Conservation (phyloP, 2,888 invertebrate species). For the Brachyptera risi region DNA sequence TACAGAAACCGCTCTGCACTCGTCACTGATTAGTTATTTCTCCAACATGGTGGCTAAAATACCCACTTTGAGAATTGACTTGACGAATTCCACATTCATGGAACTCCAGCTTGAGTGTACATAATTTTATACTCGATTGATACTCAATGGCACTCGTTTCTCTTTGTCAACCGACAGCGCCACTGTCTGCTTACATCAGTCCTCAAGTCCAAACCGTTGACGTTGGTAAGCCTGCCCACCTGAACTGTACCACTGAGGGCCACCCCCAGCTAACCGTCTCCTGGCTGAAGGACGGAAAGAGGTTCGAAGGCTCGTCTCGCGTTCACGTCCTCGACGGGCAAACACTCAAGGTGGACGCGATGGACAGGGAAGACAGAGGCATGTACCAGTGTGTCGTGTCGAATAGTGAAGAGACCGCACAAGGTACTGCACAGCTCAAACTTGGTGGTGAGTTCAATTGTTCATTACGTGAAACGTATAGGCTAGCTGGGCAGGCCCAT, state of each 20-base stretch:
- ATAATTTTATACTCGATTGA: too few relatives aligned
- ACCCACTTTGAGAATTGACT: too few relatives aligned
- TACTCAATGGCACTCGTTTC: too few relatives aligned
- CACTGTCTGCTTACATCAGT: constrained; percentile 35
- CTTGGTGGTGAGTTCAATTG: constrained; percentile 38
- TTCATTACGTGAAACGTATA: too few relatives aligned
- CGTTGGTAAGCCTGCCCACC: constrained; percentile 42
- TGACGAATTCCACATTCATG: too few relatives aligned
- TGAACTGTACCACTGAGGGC: constrained; percentile 44
- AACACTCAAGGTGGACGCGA: constrained; percentile 39
- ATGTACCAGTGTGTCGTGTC: constrained; percentile 38
- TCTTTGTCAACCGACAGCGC: too few relatives aligned
- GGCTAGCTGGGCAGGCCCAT: too few relatives aligned
- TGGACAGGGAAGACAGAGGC: constrained; percentile 38
- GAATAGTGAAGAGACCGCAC: constrained; percentile 36
- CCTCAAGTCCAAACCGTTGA: constrained; percentile 41
- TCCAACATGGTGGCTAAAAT: too few relatives aligned
- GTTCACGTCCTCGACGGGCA: constrained; percentile 22
- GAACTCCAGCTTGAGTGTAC: too few relatives aligned
- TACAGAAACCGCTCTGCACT: too few relatives aligned
- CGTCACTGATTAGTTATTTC: too few relatives aligned
- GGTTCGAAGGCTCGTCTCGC: constrained; percentile 34
- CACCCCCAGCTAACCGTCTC: constrained; percentile 35
- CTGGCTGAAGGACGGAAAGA: constrained; percentile 38
- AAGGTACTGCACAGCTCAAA: constrained; percentile 37